Conservation (phyloP, 2,113 vertebrate genomes). For the Thunnus thynnus region DNA sequence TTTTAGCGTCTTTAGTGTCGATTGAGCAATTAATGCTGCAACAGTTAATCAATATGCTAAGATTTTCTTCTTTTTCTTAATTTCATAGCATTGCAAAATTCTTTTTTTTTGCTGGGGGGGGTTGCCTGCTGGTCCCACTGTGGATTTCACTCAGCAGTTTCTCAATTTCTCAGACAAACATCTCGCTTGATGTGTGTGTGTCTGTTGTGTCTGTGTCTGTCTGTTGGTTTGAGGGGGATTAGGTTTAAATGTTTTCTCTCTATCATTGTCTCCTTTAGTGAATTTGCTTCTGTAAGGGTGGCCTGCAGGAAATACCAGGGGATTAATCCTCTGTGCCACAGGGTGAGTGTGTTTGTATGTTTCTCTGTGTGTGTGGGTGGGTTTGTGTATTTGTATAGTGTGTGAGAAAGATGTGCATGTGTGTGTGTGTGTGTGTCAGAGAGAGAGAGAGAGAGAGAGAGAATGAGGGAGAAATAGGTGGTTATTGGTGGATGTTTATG, state of each 20-base stretch:
- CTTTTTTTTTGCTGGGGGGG: not conserved
- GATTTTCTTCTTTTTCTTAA: no score
- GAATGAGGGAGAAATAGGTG: conserved; percentile 9
- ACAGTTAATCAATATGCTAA: not conserved
- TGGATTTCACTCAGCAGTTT: not conserved
- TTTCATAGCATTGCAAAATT: not conserved
- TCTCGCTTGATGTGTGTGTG: conserved; percentile 7
- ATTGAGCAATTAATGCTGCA: not conserved
- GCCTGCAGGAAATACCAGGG: conserved; percentile 70
- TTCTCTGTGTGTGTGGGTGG: conserved; percentile 41
- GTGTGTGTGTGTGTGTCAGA: not conserved
- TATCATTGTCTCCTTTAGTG: conserved; percentile 35
- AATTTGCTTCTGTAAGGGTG: conserved; percentile 59
- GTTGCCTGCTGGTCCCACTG: no score
- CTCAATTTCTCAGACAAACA: not conserved
- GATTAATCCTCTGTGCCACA: conserved; percentile 57
- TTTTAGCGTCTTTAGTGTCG: no score
- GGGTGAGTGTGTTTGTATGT: conserved; percentile 52
- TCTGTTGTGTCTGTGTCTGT: conserved; percentile 17
- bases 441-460: not conserved
- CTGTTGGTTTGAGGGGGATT: conserved; percentile 19
- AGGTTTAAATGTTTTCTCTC: conserved; percentile 32
- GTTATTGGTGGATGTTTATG: conserved; percentile 42
- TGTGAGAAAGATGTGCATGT: conserved; percentile 35
- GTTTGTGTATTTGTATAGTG: conserved; percentile 60